Percentiles rank a stretch among this genome's conserved stretches.
These are phyloP conservation scores for Solenodon paradoxus DNA, from an alignment of 2,113 vertebrate species.

Conservation along the genomic window DNA sequence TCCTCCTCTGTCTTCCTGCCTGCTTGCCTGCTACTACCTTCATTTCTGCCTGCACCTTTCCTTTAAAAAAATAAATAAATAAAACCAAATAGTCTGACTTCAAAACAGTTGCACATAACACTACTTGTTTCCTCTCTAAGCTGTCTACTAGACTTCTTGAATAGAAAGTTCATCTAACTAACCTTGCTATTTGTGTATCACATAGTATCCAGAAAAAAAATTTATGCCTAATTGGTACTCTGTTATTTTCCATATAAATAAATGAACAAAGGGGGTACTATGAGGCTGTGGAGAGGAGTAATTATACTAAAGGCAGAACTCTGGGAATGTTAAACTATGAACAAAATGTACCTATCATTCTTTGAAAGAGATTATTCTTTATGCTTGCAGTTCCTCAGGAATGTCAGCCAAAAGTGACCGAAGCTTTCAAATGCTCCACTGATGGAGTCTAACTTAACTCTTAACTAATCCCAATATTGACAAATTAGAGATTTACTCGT, in stretches of 20 bases:
- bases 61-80: no score
- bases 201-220: neutral
- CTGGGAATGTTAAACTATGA: slow-evolving; percentile 5
- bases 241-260: neutral
- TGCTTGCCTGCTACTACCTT: no score
- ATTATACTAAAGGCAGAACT: neutral
- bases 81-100: neutral
- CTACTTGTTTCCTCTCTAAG: neutral
- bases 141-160: neutral
- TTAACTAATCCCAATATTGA: slow-evolving; percentile 4
- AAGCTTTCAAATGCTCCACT: neutral
- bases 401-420: slow-evolving; percentile 4
- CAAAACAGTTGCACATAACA: neutral
- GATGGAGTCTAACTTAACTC: neutral
- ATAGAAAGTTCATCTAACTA: neutral
- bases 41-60: no score
- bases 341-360: neutral
- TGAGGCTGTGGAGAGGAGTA: neutral
- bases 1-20: no score
- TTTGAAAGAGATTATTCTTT: slow-evolving; percentile 24
- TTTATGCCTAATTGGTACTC: neutral
- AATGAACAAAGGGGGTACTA: slow-evolving; percentile 12
- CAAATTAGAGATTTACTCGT: neutral
- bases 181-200: neutral
- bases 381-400: neutral